Percentiles rank a stretch among this genome's conserved stretches.
Conservation (phyloP, 2,797 vertebrate species). For the Oreonectes daqikongensis region DNA sequence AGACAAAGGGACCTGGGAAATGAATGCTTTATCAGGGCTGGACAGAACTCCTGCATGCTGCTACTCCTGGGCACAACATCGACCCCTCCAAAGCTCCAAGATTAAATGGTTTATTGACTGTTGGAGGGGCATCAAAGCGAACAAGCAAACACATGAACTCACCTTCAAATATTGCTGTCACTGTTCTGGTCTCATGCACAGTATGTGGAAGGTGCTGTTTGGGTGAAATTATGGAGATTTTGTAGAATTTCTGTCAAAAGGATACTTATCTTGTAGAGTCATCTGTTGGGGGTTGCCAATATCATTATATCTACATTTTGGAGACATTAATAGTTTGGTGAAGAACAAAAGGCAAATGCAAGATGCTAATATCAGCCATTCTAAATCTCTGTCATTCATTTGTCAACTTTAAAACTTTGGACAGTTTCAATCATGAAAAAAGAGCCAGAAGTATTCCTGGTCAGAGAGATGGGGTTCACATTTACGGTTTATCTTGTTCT, state of each 20-base stretch:
- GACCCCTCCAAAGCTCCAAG: constrained; percentile 69
- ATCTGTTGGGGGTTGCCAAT: too few species aligned
- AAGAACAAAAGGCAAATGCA: constrained; percentile 63
- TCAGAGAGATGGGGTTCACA: constrained; percentile 75
- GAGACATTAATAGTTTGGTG: constrained; percentile 65
- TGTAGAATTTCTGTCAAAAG: too few species aligned
- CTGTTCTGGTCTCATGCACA: constrained; percentile 39
- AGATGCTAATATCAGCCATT: constrained; percentile 59
- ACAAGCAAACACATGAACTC: constrained; percentile 62
- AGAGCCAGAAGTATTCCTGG: constrained; percentile 69
- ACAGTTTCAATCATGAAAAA: constrained; percentile 75
- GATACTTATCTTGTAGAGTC: too few species aligned
- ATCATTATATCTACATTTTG: too few species aligned
- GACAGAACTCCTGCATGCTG: constrained; percentile 70
- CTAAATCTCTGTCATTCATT: constrained; percentile 73
- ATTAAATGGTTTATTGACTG: constrained; percentile 86
- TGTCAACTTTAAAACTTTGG: constrained; percentile 64
- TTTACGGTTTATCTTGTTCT: constrained; percentile 92
- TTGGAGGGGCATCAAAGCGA: constrained; percentile 67
- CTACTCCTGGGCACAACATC: constrained; percentile 71
- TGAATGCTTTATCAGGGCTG: constrained; percentile 77
- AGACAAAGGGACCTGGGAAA: constrained; percentile 79
- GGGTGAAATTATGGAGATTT: neutral
- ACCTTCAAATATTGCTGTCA: constrained; percentile 75
- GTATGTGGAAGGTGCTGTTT: constrained; percentile 40